Evolutionary conservation across 2,113 vertebrate species (phyloP).

Genomic region (Sisor rabdophorus): DNA sequence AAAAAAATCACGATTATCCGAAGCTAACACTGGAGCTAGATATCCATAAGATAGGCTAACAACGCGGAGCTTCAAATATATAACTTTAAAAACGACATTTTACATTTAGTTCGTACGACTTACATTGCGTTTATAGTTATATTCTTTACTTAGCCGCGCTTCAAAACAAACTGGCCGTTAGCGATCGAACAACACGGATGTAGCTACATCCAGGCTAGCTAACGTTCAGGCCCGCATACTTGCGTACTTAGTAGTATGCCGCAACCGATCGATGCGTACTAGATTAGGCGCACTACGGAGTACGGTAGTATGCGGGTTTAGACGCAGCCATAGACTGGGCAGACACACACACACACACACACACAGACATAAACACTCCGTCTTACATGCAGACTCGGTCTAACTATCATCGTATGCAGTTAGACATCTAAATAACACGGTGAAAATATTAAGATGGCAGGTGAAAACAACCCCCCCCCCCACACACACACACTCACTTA

Average conservation of each 20-base stretch:
- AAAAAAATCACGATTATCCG: neutral
- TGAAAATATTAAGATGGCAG: neutral
- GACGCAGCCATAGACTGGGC: conserved; percentile 22
- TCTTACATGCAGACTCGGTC: neutral
- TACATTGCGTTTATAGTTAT: no score
- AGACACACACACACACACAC: neutral
- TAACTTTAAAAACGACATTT: neutral
- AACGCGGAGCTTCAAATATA: neutral
- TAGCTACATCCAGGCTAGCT: conserved; percentile 1
- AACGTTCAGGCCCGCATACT: conserved; percentile 9
- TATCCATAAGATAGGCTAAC: neutral
- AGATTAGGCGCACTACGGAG: neutral
- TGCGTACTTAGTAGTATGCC: neutral
- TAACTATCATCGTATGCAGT: neutral
- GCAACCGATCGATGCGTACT: neutral
- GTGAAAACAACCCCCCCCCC: conserved; percentile 10
- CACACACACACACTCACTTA: no score
- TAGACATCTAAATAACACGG: neutral
- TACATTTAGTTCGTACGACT: neutral
- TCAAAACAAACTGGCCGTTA: neutral
- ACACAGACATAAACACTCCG: neutral
- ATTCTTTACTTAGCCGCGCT: neutral
- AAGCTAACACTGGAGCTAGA: neutral
- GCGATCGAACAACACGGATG: neutral
- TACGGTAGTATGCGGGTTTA: conserved; percentile 8